Conservation (phyloP, 2,113 vertebrate species). For the Paedocypris sp. region DNA sequence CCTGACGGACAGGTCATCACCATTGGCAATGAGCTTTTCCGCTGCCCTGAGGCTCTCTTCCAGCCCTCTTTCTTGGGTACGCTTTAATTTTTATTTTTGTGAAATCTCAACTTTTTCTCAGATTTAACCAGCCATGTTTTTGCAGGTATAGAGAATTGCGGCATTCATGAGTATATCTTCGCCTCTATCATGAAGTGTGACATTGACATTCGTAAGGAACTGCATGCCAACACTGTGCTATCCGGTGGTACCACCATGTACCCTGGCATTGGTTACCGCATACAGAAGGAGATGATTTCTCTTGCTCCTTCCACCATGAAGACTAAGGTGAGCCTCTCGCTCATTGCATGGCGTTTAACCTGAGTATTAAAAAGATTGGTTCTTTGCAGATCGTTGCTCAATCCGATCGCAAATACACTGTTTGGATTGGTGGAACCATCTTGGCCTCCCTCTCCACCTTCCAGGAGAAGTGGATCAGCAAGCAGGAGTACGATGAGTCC, state of each 20-base stretch:
- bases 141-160: slow-evolving; percentile 60
- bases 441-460: slow-evolving; percentile 97
- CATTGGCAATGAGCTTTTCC: slow-evolving; percentile 92
- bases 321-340: slow-evolving; percentile 53
- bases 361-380: fast-evolving
- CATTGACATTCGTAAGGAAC: slow-evolving; percentile 63
- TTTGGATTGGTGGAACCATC: slow-evolving; percentile 97
- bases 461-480: slow-evolving; percentile 99
- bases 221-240: slow-evolving; percentile 60
- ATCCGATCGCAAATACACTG: slow-evolving; percentile 93
- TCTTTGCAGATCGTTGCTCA: slow-evolving; percentile 88
- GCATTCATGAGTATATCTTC: slow-evolving; percentile 61
- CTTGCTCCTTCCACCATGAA: slow-evolving; percentile 65
- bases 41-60: slow-evolving; percentile 91
- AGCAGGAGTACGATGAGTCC: slow-evolving; percentile 96
- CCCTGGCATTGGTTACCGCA: slow-evolving; percentile 59
- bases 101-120: background rate
- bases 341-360: too few relatives aligned
- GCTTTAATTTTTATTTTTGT: background rate
- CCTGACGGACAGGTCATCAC: slow-evolving; percentile 96
- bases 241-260: slow-evolving; percentile 61
- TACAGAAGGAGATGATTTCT: slow-evolving; percentile 64
- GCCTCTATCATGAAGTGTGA: slow-evolving; percentile 68
- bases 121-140: background rate
- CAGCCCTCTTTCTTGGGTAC: slow-evolving; percentile 91